Base-by-base conservation (phyloP, 2,888 invertebrate species). In the Ornithoptera priamus region DNA sequence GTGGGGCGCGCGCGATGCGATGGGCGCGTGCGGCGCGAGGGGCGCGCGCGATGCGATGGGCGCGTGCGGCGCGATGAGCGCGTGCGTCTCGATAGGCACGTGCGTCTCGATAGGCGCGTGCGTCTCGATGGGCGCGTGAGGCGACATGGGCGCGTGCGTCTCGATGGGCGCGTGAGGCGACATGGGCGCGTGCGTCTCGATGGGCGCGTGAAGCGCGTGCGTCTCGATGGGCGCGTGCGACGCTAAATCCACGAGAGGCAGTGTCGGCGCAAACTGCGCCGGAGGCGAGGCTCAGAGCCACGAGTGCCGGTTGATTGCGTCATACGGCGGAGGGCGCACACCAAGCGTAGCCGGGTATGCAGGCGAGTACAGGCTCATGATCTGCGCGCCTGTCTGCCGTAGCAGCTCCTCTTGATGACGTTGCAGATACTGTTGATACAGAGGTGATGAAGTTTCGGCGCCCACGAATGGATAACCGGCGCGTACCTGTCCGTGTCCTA, bases 391-490 rank as follows among this genome's bases (percentile, higher is more conserved):
- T 0, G 93, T 92, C 76, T 94, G 94, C 22, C 93, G 85, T 71
- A 93, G 81, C 60, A 95, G 84, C 76, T 94, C 94, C 74, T 95
- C 94, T 74, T 94, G 94, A 69, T 93, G 93, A 18, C 93, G 87
- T 67, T 95, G 94, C 73, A 96, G 82, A 85, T 96, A 96, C 82
- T 96, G 96, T 80, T 96, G 96, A 82, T 96, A 96, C 36, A 96
- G 84, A 36, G 95, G 95, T 67, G 95, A 94, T 67, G 94, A 93
- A 8, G 95, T 88, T 77, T 95, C 94, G 75, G 94, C 90, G 61
- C 85, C 89, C 71, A 95, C 94, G 73, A 95, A 95, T 20, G 94
- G 94, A 77, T 94, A 94, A 0, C 94, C 93, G 0, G 94, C 92
- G 18, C 94, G 93, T 22, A 94, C 92, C 72, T 95, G 94, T 10